Percentiles rank a stretch among this genome's conserved stretches.
These are phyloP conservation scores for Macropus fuliginosus DNA, from an alignment of 2,797 vertebrate genomes.

Conservation along the genomic window DNA sequence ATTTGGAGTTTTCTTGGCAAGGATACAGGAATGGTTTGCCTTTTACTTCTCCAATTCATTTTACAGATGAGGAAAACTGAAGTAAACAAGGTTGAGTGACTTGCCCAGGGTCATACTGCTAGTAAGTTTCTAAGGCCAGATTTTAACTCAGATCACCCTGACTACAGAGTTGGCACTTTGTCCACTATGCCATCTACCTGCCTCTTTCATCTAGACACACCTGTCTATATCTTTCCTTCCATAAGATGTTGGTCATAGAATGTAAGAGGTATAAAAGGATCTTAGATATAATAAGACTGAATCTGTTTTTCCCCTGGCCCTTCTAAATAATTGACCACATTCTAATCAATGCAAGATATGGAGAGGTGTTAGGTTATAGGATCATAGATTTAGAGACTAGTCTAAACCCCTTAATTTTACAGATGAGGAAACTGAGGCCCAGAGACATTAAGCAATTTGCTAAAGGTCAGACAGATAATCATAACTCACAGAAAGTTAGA, in stretches of 20 bases:
- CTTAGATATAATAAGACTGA: not conserved
- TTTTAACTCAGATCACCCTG: conserved; percentile 22
- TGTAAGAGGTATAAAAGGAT: not conserved
- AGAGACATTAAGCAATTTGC: not conserved
- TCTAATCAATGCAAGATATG: not conserved
- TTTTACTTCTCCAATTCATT: too few relatives aligned
- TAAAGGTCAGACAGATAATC: not conserved
- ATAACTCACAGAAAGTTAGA: not conserved
- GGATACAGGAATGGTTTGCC: too few relatives aligned
- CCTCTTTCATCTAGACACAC: not conserved
- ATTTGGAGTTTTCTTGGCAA: not conserved
- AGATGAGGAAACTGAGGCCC: not conserved
- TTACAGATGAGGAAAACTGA: too few relatives aligned
- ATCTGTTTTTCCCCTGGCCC: not conserved
- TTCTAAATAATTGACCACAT: accelerated
- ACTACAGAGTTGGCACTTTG: not conserved
- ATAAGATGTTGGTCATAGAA: not conserved
- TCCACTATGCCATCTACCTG: not conserved
- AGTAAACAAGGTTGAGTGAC: too few relatives aligned
- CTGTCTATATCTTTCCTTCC: not conserved
- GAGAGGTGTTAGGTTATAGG: not conserved
- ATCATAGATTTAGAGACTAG: not conserved
- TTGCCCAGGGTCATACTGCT: too few relatives aligned
- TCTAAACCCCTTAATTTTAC: not conserved
- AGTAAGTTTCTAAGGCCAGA: not conserved